These are phyloP conservation scores for Eugnorisma glareosa DNA, from an alignment of 2,888 invertebrate genomes.

Conservation along the genomic window DNA sequence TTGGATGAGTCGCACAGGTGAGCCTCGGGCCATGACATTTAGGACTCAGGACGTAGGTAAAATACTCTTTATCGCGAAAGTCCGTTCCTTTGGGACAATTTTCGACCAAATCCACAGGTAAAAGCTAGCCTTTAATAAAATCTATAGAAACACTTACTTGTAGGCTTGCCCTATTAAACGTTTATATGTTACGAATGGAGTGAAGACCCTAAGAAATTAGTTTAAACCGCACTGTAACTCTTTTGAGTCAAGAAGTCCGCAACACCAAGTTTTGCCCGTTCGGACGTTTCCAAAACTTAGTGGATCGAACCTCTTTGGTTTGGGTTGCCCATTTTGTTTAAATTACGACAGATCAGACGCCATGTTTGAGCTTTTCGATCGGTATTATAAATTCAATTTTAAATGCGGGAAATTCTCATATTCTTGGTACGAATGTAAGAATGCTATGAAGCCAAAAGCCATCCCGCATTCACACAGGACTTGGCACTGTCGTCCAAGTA, in stretches of 20 bases:
- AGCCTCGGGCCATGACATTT: neutral
- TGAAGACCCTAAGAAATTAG: constrained; percentile 20
- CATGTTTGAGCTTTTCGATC: constrained; percentile 46
- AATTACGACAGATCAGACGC: constrained; percentile 42
- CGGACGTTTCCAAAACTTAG: constrained; percentile 33
- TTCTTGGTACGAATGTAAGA: constrained; percentile 27
- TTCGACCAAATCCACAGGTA: neutral
- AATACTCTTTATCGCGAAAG: neutral
- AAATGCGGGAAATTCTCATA: constrained; percentile 49
- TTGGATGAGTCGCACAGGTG: neutral
- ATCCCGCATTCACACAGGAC: constrained; percentile 30
- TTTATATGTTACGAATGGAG: constrained; percentile 13
- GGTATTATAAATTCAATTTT: constrained; percentile 61
- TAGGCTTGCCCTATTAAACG: constrained; percentile 30
- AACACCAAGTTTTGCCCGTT: constrained; percentile 20
- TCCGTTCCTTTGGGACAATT: neutral
- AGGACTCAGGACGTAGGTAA: neutral
- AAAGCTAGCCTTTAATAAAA: constrained; percentile 10
- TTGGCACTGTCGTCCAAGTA: constrained; percentile 33
- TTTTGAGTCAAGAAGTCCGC: constrained; percentile 27
- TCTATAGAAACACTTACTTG: constrained; percentile 26
- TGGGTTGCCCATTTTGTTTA: constrained; percentile 17
- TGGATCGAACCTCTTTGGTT: constrained; percentile 8
- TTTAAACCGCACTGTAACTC: constrained; percentile 23
- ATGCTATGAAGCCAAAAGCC: constrained; percentile 39